Evolutionary conservation across 1,140 invertebrate species (phyloP).

Genomic region (Bombus impatiens): DNA sequence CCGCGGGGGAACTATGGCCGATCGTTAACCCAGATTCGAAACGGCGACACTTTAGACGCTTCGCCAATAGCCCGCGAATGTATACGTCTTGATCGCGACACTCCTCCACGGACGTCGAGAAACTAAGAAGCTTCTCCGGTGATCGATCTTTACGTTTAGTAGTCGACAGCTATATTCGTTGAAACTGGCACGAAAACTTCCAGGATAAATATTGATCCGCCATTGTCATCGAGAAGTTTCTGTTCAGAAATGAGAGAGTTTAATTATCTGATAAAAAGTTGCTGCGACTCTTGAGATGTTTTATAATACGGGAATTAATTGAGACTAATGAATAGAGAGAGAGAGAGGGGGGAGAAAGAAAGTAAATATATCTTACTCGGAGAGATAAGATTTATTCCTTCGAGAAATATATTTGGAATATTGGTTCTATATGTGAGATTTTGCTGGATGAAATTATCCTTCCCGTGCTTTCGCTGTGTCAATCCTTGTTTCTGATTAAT

Average conservation of each 20-base stretch:
- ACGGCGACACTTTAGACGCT: constrained; percentile 36
- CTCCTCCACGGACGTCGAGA: not conserved
- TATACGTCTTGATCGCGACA: constrained; percentile 32
- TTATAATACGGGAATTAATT: no score
- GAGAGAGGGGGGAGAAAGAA: no score
- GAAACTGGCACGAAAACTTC: not conserved
- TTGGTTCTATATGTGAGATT: no score
- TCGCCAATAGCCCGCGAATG: constrained; percentile 26
- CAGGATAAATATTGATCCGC: constrained; percentile 3
- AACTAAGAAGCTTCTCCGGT: not conserved
- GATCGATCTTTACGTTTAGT: constrained; percentile 11
- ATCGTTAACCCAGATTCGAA: constrained; percentile 64
- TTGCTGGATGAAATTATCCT: no score
- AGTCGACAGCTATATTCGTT: not conserved
- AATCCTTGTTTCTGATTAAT: no score
- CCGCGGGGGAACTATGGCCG: constrained; percentile 12
- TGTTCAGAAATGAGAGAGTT: not conserved
- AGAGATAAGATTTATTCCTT: no score
- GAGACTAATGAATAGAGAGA: no score
- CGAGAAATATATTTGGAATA: no score
- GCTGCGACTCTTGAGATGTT: no score
- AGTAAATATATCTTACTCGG: no score
- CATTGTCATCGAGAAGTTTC: not conserved
- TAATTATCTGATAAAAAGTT: not conserved
- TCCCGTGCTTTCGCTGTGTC: no score